Conservation (phyloP, 2,888 invertebrate species). For the Chelonus formosanus region DNA sequence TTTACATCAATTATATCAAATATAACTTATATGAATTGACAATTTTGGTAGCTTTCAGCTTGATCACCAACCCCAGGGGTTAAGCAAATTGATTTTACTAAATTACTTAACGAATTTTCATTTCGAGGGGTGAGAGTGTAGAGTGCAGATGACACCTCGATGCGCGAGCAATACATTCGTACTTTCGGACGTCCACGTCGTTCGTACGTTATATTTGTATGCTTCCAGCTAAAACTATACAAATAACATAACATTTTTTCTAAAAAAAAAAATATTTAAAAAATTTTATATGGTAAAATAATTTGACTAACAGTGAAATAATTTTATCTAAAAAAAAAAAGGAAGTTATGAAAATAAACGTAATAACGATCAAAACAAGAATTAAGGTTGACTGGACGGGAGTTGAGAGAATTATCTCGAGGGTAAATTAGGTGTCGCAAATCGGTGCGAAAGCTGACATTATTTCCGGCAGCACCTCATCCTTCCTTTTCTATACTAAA, state of each 20-base stretch:
- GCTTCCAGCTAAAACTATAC: background rate
- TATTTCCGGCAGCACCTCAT: conserved; percentile 20
- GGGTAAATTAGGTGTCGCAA: conserved; percentile 12
- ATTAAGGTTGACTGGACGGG: too few relatives aligned
- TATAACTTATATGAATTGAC: conserved; percentile 2
- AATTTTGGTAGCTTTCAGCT: conserved; percentile 10
- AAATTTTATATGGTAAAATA: too few relatives aligned
- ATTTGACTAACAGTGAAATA: too few relatives aligned
- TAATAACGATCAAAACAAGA: too few relatives aligned
- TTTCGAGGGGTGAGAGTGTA: conserved; percentile 43
- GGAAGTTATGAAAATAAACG: too few relatives aligned
- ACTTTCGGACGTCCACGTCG: conserved; percentile 10
- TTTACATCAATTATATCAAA: too few relatives aligned
- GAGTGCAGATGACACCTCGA: conserved; percentile 51
- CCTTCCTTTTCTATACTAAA: conserved; percentile 52
- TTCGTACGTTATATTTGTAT: conserved; percentile 10
- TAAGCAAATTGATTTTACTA: conserved; percentile 39
- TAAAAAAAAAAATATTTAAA: too few relatives aligned
- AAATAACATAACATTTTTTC: too few relatives aligned
- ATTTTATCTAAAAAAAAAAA: too few relatives aligned
- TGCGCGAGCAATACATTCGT: conserved; percentile 19
- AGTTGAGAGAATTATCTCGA: too few relatives aligned
- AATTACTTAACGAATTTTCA: conserved; percentile 56
- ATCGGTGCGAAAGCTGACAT: conserved; percentile 12
- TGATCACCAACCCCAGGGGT: conserved; percentile 14